Evolutionary conservation across 2,797 vertebrate genomes (phyloP).

Genomic region (Manis pentadactyla): DNA sequence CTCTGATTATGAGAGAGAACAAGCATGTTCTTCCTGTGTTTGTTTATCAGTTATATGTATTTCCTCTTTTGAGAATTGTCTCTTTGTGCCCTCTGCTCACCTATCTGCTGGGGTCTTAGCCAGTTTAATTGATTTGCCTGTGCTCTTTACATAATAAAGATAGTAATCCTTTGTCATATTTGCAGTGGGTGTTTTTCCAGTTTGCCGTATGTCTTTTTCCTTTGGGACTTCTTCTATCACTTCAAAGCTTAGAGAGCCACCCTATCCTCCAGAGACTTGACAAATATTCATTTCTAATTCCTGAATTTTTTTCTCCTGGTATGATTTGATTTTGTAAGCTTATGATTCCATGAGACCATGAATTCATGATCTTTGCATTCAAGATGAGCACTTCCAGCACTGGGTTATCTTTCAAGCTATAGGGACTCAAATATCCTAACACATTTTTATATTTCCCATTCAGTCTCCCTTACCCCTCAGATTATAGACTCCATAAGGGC

Average conservation of each 20-base stretch:
- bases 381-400: neutral
- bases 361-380: neutral
- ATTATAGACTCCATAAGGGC: neutral
- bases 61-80: slow-evolving; percentile 48
- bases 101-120: slow-evolving; percentile 54
- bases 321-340: slow-evolving; percentile 16
- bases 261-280: slow-evolving; percentile 43
- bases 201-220: slow-evolving; percentile 62
- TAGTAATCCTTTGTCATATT: slow-evolving; percentile 70
- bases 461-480: neutral
- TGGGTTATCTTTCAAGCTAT: neutral
- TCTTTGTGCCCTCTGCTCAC: slow-evolving; percentile 43
- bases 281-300: slow-evolving; percentile 68
- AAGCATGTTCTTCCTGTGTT: slow-evolving; percentile 6
- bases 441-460: neutral
- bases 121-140: slow-evolving; percentile 72
- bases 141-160: slow-evolving; percentile 67
- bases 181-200: slow-evolving; percentile 60
- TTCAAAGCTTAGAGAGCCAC: slow-evolving; percentile 53
- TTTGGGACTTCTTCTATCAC: slow-evolving; percentile 55
- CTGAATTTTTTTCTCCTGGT: neutral
- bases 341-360: neutral
- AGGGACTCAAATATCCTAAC: rapidly evolving
- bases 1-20: slow-evolving; percentile 46
- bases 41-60: neutral